Evolutionary conservation across 2,888 invertebrate species (phyloP), one percentile per base, ranked within the genome.

Genomic region (Cephalotes varians): DNA sequence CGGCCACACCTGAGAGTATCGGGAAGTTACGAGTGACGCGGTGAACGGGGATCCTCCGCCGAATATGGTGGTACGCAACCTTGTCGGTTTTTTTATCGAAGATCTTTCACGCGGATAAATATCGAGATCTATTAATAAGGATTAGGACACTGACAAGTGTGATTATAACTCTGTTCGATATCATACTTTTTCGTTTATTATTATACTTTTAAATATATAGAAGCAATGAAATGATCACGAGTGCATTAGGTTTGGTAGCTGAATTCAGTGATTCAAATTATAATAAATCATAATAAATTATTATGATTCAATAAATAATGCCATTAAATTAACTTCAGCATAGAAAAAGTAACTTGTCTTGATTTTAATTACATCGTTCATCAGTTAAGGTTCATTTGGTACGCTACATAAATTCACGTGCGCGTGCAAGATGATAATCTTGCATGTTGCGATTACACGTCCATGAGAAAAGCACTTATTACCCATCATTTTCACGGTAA

Each of bases 401-500:
- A 47, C 9, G 5, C 21, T 44, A 47, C 10, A 60, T 49, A 74
- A 64, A 51, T 60, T 71, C 9, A 34, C 18, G n/a, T 51, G 15
- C 10, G 18, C 54, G 9, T 51, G 6, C 10, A 40, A 3, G 9
- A 49, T 40, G 21, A n/a, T 64, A 25, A 2, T 40, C 9, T 51
- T 21, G 49, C 37, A 25, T 18, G 5, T 37, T 64, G 40, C 44
- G 12, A 12, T 77, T 74, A 25, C 4, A 37, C 6, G 18, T 49
- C 51, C 44, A 7, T 34, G 21, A 37, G 37, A 18, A 12, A n/a
- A n/a, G 54, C 15, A 9, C 15, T 21, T 2, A 69, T 69, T 69
- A 69, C 10, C 56, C 9, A 44, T 69, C 18, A 69, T 44, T 56
- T 79, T 79, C 56, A 34, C 34, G 44, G 7, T 79, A 77, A 71